A percentile compares a stretch with the other conserved stretches of the same genome.
Conservation (phyloP, 2,113 vertebrate genomes). For the Ploceus nigricollis region DNA sequence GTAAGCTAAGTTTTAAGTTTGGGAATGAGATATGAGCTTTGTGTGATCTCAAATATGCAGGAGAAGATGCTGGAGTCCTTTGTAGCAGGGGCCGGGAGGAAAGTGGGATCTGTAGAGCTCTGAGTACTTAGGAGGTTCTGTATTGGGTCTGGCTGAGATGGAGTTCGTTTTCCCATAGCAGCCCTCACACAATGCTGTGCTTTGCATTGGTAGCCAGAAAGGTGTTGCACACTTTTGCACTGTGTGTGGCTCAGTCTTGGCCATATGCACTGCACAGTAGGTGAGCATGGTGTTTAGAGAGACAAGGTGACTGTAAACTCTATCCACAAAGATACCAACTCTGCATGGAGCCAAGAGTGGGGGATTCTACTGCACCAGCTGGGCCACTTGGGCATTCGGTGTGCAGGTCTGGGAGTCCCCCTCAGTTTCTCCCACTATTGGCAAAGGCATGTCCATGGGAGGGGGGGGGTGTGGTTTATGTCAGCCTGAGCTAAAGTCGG, state of each 20-base stretch:
- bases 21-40: background rate
- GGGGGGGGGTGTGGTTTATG: background rate
- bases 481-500: background rate
- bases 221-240: background rate
- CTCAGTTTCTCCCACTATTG: background rate
- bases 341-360: background rate
- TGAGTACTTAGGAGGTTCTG: background rate
- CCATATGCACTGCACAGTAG: background rate
- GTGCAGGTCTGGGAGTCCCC: background rate
- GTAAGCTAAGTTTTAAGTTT: background rate
- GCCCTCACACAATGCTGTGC: background rate
- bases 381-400: background rate
- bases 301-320: background rate
- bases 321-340: background rate
- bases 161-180: background rate
- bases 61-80: background rate
- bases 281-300: background rate
- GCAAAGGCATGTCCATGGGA: rapidly evolving
- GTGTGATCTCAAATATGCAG: background rate
- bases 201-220: background rate
- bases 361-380: background rate
- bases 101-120: background rate
- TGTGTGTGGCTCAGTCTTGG: rapidly evolving
- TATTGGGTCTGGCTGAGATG: background rate
- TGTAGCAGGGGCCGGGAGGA: background rate